Evolutionary conservation across 35 echinoderm and acorn worm species (phyloP).

Genomic region (Acanthaster planci): DNA sequence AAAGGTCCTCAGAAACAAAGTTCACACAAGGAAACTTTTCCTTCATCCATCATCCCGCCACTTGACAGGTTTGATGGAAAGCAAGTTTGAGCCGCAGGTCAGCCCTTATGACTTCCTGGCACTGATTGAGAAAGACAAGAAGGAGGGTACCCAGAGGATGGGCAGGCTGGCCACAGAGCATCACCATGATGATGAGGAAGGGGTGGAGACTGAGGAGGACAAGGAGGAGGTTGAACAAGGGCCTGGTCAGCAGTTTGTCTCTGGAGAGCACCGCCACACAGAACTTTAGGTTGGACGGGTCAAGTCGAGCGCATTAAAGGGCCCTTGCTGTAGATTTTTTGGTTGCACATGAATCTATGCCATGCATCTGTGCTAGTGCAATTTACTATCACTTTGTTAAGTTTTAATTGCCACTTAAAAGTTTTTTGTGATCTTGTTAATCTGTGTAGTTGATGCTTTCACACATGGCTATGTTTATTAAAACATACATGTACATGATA

Average conservation of each 20-base stretch:
- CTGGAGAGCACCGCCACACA: not conserved
- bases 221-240: not conserved
- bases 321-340: no score
- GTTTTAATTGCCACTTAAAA: no score
- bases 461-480: no score
- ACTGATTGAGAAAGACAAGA: constrained; percentile 36
- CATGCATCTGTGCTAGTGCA: no score
- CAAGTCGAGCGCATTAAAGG: no score
- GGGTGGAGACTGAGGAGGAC: not conserved
- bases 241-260: not conserved
- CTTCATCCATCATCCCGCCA: not conserved
- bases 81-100: constrained; percentile 43
- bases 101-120: constrained; percentile 52
- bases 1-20: no score
- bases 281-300: not conserved
- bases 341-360: no score
- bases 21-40: no score
- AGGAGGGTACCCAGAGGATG: not conserved
- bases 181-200: not conserved
- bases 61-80: constrained; percentile 31
- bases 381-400: no score
- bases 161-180: not conserved
- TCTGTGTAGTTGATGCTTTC: no score
- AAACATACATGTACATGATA: no score
- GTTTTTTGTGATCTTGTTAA: no score